phyloP scores from a whole-genome alignment of 2,888 invertebrate species.

The Strigamia crassipes region DNA sequence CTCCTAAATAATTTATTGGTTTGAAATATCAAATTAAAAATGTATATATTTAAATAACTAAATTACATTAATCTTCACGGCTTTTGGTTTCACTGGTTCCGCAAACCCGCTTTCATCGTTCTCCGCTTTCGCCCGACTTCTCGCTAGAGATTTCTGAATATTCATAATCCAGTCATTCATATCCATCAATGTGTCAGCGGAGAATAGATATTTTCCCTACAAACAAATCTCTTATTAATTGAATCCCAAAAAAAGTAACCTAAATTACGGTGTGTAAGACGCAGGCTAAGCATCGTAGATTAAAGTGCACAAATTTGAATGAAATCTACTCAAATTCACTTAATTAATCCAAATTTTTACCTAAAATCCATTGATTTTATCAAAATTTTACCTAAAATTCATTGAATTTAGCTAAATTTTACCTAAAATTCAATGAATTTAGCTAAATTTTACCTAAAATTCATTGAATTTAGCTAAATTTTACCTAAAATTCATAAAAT shows the following conservation, averaged over 20 bases:
- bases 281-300: too few relatives aligned
- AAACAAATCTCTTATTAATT: conserved; percentile 47
- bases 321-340: too few relatives aligned
- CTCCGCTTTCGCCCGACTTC: conserved; percentile 51
- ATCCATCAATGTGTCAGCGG: conserved; percentile 55
- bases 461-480: too few relatives aligned
- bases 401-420: too few relatives aligned
- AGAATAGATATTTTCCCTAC: conserved; percentile 57
- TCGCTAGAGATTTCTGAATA: conserved; percentile 54
- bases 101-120: conserved; percentile 8
- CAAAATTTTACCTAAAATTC: too few relatives aligned
- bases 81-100: conserved; percentile 31
- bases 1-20: neutral
- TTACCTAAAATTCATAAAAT: too few relatives aligned
- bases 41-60: neutral
- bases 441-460: too few relatives aligned
- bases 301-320: too few relatives aligned
- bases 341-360: too few relatives aligned
- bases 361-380: too few relatives aligned
- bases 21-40: neutral
- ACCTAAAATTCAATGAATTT: too few relatives aligned
- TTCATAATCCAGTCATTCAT: conserved; percentile 56
- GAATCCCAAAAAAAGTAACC: neutral
- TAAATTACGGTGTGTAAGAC: too few relatives aligned
- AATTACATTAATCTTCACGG: conserved; percentile 22